Conservation (phyloP, 2,888 invertebrate species). For the Syritta pipiens region DNA sequence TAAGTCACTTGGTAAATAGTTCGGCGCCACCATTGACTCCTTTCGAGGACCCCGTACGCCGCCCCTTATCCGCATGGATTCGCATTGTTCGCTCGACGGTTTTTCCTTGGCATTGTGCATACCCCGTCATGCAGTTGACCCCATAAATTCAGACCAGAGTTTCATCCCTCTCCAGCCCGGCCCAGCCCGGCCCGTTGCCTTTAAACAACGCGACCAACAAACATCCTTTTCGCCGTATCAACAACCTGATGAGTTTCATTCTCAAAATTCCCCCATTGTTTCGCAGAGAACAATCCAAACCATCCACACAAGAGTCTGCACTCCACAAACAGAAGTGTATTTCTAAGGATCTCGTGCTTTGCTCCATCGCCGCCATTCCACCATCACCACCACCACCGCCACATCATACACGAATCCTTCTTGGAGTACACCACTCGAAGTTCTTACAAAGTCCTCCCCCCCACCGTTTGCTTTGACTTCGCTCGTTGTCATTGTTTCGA, state of each 20-base stretch:
- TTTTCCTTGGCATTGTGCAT: no score
- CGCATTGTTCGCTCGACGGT: no score
- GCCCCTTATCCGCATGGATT: no score
- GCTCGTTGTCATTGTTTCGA: constrained; percentile 43
- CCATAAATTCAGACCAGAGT: no score
- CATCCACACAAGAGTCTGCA: constrained; percentile 28
- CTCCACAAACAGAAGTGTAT: constrained; percentile 13
- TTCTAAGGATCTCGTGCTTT: constrained; percentile 25
- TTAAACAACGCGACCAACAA: no score
- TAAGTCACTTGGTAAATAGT: no score
- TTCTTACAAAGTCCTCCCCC: constrained; percentile 21
- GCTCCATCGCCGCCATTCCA: background rate
- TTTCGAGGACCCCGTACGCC: no score
- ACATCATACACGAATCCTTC: constrained; percentile 5
- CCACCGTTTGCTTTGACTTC: constrained; percentile 13
- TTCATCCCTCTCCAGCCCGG: no score
- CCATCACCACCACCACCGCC: background rate
- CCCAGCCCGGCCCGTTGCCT: no score
- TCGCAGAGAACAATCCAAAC: constrained; percentile 38
- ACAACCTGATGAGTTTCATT: constrained; percentile 64
- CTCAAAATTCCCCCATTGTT: constrained; percentile 44
- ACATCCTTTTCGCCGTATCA: constrained; percentile 24
- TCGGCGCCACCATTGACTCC: no score
- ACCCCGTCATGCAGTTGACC: no score
- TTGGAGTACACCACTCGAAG: constrained; percentile 37